Evolutionary conservation across 2,113 vertebrate species (phyloP).

Genomic region (Mystacornis crossleyi): DNA sequence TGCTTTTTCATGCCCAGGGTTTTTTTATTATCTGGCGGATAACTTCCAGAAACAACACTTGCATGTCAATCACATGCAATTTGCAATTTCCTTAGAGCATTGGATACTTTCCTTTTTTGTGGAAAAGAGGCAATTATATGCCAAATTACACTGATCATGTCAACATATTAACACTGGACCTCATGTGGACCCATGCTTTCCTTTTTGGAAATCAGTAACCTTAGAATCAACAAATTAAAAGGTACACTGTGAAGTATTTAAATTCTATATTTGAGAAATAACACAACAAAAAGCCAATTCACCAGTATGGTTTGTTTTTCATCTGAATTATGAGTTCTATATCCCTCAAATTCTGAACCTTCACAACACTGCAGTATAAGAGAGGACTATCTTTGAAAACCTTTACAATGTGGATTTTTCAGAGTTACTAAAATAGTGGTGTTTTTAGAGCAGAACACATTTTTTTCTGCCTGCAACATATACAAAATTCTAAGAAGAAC

Average conservation of each 20-base stretch:
- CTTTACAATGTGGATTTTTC: background rate
- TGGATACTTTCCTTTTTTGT: background rate
- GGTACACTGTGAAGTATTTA: background rate
- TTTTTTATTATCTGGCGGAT: background rate
- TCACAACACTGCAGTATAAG: background rate
- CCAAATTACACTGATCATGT: background rate
- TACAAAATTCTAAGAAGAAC: background rate
- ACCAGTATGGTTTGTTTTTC: background rate
- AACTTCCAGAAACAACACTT: background rate
- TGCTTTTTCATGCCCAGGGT: background rate
- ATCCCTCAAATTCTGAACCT: background rate
- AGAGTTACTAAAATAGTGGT: background rate
- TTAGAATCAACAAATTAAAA: background rate
- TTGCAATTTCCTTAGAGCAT: background rate
- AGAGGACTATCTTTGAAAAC: background rate
- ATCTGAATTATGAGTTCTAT: background rate
- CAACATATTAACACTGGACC: background rate
- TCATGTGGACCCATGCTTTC: background rate
- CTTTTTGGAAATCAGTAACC: background rate
- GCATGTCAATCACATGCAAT: background rate
- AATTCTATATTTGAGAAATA: background rate
- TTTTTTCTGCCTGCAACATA: background rate
- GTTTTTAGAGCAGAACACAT: background rate
- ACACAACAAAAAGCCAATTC: background rate
- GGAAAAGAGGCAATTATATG: background rate